Percentiles rank a stretch among this genome's conserved stretches.
These are phyloP conservation scores for Betta splendens DNA, from an alignment of 2,797 vertebrate species.

Conservation along the genomic window DNA sequence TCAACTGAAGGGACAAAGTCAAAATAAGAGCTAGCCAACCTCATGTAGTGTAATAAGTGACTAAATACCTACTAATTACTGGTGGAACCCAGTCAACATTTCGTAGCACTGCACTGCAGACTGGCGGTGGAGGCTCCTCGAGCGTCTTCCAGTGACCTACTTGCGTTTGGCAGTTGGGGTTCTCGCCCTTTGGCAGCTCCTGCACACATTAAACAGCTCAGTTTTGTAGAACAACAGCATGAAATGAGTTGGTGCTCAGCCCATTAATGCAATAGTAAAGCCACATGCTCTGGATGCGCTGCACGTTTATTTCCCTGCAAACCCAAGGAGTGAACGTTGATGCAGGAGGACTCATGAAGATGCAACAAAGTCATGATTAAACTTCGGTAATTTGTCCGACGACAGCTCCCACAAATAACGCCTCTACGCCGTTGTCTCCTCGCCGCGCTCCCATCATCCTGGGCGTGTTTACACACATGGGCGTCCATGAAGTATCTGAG, in stretches of 20 bases:
- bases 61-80: constrained; percentile 47
- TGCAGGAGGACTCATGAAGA: constrained; percentile 31
- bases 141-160: constrained; percentile 74
- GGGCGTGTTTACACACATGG: constrained; percentile 68
- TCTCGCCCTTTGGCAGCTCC: constrained; percentile 70
- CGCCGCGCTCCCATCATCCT: constrained; percentile 59
- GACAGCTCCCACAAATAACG: constrained; percentile 50
- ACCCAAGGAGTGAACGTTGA: constrained; percentile 24
- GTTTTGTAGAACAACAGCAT: constrained; percentile 60
- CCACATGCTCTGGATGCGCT: constrained; percentile 29
- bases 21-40: constrained; percentile 36
- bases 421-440: constrained; percentile 56
- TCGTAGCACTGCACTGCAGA: constrained; percentile 29
- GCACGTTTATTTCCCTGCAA: constrained; percentile 16
- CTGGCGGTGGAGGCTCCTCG: constrained; percentile 46
- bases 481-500: constrained; percentile 66
- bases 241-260: constrained; percentile 47
- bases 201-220: constrained; percentile 64
- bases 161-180: constrained; percentile 71
- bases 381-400: constrained; percentile 64
- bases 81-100: constrained; percentile 55
- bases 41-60: constrained; percentile 33
- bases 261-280: constrained; percentile 53
- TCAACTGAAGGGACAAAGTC: constrained; percentile 35
- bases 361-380: constrained; percentile 63